These are phyloP conservation scores for Andrena flavipes DNA, from an alignment of 2,888 invertebrate genomes.

Conservation along the genomic window DNA sequence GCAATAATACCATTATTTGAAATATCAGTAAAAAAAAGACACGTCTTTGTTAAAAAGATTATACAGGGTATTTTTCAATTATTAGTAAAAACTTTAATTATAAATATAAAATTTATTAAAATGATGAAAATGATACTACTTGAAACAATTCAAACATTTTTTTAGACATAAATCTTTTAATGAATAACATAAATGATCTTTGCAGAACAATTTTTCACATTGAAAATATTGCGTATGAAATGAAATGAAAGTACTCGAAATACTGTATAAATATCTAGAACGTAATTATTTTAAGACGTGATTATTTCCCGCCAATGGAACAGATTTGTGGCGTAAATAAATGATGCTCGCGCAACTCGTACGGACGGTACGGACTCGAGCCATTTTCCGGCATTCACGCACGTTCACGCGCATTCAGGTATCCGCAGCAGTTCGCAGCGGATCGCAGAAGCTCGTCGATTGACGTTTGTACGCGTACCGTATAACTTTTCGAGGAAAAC, in stretches of 20 bases:
- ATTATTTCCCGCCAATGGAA: conserved; percentile 9
- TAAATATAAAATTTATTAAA: neutral
- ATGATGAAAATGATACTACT: neutral
- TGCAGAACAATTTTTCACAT: no score
- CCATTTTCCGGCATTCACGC: conserved; percentile 27
- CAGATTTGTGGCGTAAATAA: conserved; percentile 12
- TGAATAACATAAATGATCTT: neutral
- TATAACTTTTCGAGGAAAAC: neutral
- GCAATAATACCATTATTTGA: neutral
- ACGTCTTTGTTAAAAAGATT: no score
- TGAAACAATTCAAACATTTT: neutral
- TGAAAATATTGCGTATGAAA: no score
- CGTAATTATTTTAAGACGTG: neutral
- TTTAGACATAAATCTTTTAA: neutral
- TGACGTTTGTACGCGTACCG: neutral
- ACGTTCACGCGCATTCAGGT: conserved; percentile 3
- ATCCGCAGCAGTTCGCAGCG: neutral
- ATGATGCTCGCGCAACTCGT: neutral
- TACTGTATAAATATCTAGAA: neutral
- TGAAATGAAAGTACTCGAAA: no score
- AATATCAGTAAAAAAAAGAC: neutral
- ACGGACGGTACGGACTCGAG: neutral
- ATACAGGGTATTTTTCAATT: no score
- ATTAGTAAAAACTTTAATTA: no score
- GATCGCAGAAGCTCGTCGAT: neutral